Evolutionary conservation across 1,140 invertebrate species (phyloP).

Genomic region (Drosophila athabasca): DNA sequence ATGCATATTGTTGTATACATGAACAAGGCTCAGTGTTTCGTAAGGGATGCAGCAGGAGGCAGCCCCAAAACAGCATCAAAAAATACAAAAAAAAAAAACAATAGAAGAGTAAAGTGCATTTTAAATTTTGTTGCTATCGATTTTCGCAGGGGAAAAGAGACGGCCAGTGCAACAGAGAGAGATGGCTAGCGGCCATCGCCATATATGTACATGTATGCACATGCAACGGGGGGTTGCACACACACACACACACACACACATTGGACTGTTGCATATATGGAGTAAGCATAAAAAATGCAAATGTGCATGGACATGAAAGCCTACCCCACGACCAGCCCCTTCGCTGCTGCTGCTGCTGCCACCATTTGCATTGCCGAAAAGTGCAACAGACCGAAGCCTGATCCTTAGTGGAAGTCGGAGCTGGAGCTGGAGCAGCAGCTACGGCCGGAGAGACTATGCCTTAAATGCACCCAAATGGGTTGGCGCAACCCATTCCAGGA

Average conservation of each 20-base stretch:
- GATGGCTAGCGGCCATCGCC: not conserved
- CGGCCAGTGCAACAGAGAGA: conserved; percentile 6
- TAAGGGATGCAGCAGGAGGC: conserved; percentile 2
- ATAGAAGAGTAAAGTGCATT: conserved; percentile 23
- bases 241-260: conserved; percentile 1
- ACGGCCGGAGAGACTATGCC: conserved; percentile 14
- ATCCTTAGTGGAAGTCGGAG: conserved; percentile 8
- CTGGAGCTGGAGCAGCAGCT: not conserved
- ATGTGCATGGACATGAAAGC: conserved; percentile 30
- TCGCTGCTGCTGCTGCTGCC: not conserved
- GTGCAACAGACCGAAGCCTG: conserved; percentile 27
- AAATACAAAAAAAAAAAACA: conserved; percentile 10
- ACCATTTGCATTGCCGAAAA: conserved; percentile 33
- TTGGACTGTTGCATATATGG: conserved; percentile 10
- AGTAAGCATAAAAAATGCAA: conserved; percentile 57
- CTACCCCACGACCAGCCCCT: not conserved
- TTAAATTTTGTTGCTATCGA: conserved; percentile 41
- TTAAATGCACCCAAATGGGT: conserved; percentile 45
- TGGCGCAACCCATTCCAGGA: not conserved
- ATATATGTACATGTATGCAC: conserved; percentile 10
- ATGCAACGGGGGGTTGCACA: not conserved
- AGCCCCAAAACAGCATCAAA: not conserved
- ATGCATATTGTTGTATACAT: not conserved
- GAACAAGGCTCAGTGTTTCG: not conserved
- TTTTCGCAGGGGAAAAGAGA: conserved; percentile 25